These are phyloP conservation scores for Stigmatopora nigra DNA, from an alignment of 2,113 vertebrate species.

Conservation along the genomic window DNA sequence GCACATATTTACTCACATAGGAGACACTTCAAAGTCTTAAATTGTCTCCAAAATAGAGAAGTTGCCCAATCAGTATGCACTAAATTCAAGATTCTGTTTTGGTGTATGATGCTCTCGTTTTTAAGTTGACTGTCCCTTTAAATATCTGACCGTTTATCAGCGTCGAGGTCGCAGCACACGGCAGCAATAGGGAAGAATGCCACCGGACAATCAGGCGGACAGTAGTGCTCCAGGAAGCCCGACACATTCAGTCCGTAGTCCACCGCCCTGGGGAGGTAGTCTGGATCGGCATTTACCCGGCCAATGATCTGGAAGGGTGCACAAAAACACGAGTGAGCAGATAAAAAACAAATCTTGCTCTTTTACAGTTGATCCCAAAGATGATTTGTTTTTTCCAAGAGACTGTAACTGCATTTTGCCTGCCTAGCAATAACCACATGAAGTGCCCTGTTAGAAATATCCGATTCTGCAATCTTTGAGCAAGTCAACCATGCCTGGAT, in stretches of 20 bases:
- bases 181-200: slow-evolving; percentile 91
- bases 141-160: slow-evolving; percentile 81
- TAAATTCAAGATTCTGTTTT: too few relatives aligned
- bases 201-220: slow-evolving; percentile 77
- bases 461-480: slow-evolving; percentile 16
- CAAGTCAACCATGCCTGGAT: slow-evolving; percentile 22
- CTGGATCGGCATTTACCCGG: slow-evolving; percentile 90
- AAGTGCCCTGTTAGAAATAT: slow-evolving; percentile 46
- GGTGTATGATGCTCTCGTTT: too few relatives aligned
- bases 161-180: slow-evolving; percentile 90
- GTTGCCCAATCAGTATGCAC: too few relatives aligned
- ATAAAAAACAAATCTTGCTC: background rate
- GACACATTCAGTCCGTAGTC: slow-evolving; percentile 91
- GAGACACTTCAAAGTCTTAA: too few relatives aligned
- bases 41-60: too few relatives aligned
- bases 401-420: slow-evolving; percentile 24
- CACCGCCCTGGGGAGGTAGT: slow-evolving; percentile 87
- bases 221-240: slow-evolving; percentile 90
- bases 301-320: slow-evolving; percentile 81
- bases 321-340: slow-evolving; percentile 5
- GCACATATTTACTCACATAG: too few relatives aligned
- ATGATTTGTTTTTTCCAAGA: slow-evolving; percentile 21
- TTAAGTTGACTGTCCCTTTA: slow-evolving; percentile 8
- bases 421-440: slow-evolving; percentile 38
- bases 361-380: slow-evolving; percentile 13